A percentile compares a stretch with the other conserved stretches of the same genome.
These are phyloP conservation scores for Uromys caudimaculatus DNA, from an alignment of 2,797 vertebrate genomes.

Conservation along the genomic window DNA sequence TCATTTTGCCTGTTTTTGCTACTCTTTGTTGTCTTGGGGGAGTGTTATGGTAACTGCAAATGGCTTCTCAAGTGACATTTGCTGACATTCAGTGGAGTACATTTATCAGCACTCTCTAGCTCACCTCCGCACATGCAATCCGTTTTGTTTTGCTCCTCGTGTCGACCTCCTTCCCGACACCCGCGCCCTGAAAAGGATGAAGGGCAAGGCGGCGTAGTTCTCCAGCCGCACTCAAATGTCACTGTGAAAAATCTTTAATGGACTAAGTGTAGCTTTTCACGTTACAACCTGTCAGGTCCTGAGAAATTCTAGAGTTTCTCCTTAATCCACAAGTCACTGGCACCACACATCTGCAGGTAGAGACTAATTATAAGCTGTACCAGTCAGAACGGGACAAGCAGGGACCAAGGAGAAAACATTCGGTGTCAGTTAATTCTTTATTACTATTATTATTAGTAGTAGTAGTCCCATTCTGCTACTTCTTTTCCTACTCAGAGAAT, in stretches of 20 bases:
- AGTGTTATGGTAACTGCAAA: slow-evolving; percentile 97
- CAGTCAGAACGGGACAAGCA: slow-evolving; percentile 92
- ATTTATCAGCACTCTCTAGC: slow-evolving; percentile 98
- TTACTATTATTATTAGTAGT: slow-evolving; percentile 41
- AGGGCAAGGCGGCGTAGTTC: slow-evolving; percentile 95
- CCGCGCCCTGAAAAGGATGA: slow-evolving; percentile 95
- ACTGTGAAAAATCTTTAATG: slow-evolving; percentile 98
- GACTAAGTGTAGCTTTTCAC: slow-evolving; percentile 99
- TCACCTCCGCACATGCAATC: slow-evolving; percentile 96
- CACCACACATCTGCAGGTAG: slow-evolving; percentile 92
- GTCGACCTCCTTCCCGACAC: slow-evolving; percentile 92
- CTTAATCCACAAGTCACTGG: slow-evolving; percentile 91
- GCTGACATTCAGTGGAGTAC: slow-evolving; percentile 99
- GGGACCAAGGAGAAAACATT: slow-evolving; percentile 92
- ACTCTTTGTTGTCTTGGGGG: slow-evolving; percentile 92
- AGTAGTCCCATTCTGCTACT: slow-evolving; percentile 78
- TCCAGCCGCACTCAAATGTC: slow-evolving; percentile 98
- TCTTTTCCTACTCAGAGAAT: slow-evolving; percentile 71
- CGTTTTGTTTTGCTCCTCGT: slow-evolving; percentile 96
- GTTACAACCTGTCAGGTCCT: slow-evolving; percentile 98
- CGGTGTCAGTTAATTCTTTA: slow-evolving; percentile 86
- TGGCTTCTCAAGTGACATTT: slow-evolving; percentile 99
- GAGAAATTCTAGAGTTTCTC: slow-evolving; percentile 95
- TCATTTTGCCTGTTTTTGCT: slow-evolving; percentile 92
- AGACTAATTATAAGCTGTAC: slow-evolving; percentile 97